Conservation (phyloP, 2,888 invertebrate genomes). For the Philaethria dido region DNA sequence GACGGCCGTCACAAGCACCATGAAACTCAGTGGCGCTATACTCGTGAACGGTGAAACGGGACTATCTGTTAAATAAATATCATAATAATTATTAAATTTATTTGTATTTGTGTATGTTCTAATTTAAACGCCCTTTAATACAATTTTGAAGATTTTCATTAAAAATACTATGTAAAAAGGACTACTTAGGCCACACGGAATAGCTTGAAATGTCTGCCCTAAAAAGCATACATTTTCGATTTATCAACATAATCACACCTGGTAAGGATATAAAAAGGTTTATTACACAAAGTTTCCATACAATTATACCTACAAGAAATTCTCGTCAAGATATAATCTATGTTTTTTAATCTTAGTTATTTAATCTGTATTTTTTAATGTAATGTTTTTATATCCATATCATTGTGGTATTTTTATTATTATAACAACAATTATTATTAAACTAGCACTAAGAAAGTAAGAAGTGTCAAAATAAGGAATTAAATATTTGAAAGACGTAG, state of each 20-base stretch:
- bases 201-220: no score
- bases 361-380: background rate
- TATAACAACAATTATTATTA: no score
- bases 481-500: background rate
- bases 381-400: background rate
- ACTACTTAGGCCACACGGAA: no score
- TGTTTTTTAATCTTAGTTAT: background rate
- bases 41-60: conserved; percentile 92
- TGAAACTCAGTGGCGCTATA: conserved; percentile 89
- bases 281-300: no score
- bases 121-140: no score
- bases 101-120: no score
- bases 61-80: conserved; percentile 76
- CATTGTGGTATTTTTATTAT: no score
- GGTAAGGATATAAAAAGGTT: no score
- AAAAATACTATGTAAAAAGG: no score
- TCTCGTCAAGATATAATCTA: background rate
- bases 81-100: background rate
- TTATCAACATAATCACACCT: no score
- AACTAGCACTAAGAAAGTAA: background rate
- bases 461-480: background rate
- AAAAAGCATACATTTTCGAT: no score
- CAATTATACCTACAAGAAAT: background rate
- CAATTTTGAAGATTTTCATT: no score
- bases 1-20: conserved; percentile 89